Conservation (phyloP, 2,888 invertebrate species). For the Carterocephalus palaemon region DNA sequence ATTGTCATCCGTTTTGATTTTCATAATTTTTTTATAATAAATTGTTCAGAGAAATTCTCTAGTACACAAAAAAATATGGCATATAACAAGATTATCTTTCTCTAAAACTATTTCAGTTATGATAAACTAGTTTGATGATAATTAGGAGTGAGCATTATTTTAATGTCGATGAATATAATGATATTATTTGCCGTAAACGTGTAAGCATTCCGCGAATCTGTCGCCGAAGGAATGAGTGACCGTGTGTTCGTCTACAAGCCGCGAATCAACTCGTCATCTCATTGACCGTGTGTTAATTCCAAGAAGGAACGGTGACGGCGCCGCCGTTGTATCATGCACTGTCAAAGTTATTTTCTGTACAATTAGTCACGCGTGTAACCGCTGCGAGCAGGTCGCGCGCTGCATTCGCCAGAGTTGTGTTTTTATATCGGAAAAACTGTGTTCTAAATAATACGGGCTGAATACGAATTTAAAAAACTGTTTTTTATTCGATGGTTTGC, state of each 20-base stretch:
- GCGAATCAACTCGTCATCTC: constrained; percentile 18
- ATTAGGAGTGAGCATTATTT: too few species aligned
- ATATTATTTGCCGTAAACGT: neutral
- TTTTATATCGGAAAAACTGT: constrained; percentile 29
- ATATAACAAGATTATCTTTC: too few species aligned
- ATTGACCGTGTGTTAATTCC: constrained; percentile 60
- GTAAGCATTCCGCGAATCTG: neutral
- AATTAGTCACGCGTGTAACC: constrained; percentile 77
- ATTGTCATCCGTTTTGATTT: too few species aligned
- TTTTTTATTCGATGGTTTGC: too few species aligned
- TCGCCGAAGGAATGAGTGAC: constrained; percentile 8
- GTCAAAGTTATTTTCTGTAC: constrained; percentile 77
- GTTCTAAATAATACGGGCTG: constrained; percentile 7
- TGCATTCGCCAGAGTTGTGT: constrained; percentile 32
- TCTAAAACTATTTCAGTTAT: too few species aligned
- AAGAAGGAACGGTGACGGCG: constrained; percentile 68
- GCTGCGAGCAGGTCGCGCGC: constrained; percentile 57
- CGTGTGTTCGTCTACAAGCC: constrained; percentile 6
- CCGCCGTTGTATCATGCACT: constrained; percentile 64
- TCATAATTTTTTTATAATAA: too few species aligned
- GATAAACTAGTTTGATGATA: too few species aligned
- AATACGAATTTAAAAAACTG: too few species aligned
- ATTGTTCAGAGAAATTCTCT: too few species aligned
- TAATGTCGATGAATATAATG: too few species aligned
- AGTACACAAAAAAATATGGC: too few species aligned